A percentile compares a stretch with the other conserved stretches of the same genome.
Evolutionary conservation across 2,113 vertebrate genomes (phyloP).

Genomic region (Catharus minimus): DNA sequence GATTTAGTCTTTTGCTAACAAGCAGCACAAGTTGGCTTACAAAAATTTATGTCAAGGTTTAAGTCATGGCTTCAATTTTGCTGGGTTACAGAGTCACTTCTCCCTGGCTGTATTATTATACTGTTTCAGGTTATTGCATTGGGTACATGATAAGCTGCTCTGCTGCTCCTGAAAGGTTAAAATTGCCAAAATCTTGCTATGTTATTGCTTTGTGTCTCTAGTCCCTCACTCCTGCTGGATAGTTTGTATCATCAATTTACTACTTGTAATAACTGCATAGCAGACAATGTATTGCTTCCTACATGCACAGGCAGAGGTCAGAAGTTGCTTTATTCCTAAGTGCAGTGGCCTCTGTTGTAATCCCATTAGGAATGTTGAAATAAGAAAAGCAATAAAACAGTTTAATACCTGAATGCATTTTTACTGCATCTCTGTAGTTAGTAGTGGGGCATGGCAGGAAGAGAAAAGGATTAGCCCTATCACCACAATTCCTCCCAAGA

Average conservation of each 20-base stretch:
- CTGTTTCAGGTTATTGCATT: background rate
- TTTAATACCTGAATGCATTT: background rate
- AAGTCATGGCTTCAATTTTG: background rate
- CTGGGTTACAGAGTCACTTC: background rate
- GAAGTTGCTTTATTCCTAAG: background rate
- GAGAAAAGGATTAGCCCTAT: background rate
- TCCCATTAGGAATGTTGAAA: background rate
- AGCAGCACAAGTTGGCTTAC: background rate
- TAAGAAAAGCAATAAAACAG: slow-evolving; percentile 3
- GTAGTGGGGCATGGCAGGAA: background rate
- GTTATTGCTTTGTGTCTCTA: background rate
- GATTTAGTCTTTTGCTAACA: background rate
- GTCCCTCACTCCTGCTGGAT: background rate
- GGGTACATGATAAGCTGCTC: background rate
- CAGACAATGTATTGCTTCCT: background rate
- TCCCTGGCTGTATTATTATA: background rate
- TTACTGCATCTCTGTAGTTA: background rate
- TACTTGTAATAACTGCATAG: background rate
- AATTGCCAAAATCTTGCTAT: background rate
- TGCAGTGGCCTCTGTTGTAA: background rate
- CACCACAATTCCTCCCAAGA: background rate
- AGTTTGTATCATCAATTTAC: background rate
- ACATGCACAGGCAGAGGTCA: background rate
- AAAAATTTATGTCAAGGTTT: background rate
- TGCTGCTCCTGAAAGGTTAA: background rate